Conservation (phyloP, 2,888 invertebrate genomes). For the Drosophila mimica region DNA sequence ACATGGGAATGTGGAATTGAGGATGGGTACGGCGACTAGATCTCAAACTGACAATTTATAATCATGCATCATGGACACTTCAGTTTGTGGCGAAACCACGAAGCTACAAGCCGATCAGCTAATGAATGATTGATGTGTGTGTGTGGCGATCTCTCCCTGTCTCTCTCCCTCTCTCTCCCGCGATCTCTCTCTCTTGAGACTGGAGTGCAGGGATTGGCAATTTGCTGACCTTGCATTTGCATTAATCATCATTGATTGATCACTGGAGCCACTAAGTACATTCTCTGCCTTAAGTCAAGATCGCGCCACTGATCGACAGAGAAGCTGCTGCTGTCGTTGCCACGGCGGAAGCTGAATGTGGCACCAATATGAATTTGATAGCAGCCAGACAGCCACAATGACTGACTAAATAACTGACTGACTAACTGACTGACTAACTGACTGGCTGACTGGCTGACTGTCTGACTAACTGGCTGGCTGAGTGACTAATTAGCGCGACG, state of each 20-base stretch:
- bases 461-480: slow-evolving; percentile 37
- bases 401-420: slow-evolving; percentile 17
- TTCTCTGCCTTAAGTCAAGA: slow-evolving; percentile 32
- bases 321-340: slow-evolving; percentile 13
- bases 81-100: slow-evolving; percentile 20
- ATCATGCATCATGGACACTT: slow-evolving; percentile 45
- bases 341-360: slow-evolving; percentile 53
- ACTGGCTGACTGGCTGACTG: slow-evolving; percentile 18
- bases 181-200: slow-evolving; percentile 2
- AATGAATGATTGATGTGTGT: slow-evolving; percentile 82
- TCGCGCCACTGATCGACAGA: slow-evolving; percentile 54
- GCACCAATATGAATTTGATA: slow-evolving; percentile 40
- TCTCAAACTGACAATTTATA: slow-evolving; percentile 55
- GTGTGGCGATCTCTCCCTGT: slow-evolving; percentile 49
- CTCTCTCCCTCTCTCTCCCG: slow-evolving; percentile 4
- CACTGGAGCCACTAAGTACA: slow-evolving; percentile 75
- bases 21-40: slow-evolving; percentile 16
- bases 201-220: slow-evolving; percentile 37
- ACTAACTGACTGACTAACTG: slow-evolving; percentile 22
- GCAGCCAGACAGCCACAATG: neutral
- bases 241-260: slow-evolving; percentile 82
- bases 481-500: slow-evolving; percentile 81
- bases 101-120: slow-evolving; percentile 70
- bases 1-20: slow-evolving; percentile 6
- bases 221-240: slow-evolving; percentile 79